Evolutionary conservation across 2,888 invertebrate genomes (phyloP), one percentile per base, ranked within the genome.

Genomic region (Macrostomum cliftonense): DNA sequence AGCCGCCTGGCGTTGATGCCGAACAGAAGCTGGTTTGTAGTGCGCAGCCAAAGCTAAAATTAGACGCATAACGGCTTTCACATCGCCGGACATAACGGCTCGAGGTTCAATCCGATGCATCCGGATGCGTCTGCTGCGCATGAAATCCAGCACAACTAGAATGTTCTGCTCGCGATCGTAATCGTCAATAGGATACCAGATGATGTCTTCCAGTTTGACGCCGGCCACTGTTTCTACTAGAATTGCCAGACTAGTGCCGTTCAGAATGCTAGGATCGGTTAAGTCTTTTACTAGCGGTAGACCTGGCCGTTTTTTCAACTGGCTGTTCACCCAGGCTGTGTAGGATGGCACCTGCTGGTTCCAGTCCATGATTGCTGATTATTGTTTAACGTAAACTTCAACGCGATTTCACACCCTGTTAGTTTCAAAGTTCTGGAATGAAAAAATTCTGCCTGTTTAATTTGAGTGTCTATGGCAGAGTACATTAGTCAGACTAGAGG

Each of bases 31-130:
- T 2, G 63, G 63, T 47, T 72, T 73, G 57, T 68, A 73, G 57
- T 72, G 72, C 21, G 71, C 71, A 4, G 73, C 73, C 44, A 73
- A 59, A 0, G 72, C 72, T 46, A 72, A 58, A 5, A 73, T 70
- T 36, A 73, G 58, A 28, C 72, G 57, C 72, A 73, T 72, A 20
- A 71, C 70, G 19, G 71, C 63, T 54, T 71, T 72, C 50, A 71
- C 56, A 53, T 73, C 71, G 1, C 73, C 71, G 49, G 67, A 68
- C 45, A 65, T 65, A 47, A 72, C 68, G 53, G 71, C 72, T 68
- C 28, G 43, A 2, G 43, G 43, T 16, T 43, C 43, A 43, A 43
- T 43, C 4, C 65, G 65, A 49, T 70, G 68, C 68, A 72, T 70
- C 19, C 63, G 59, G 36, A 72, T 71, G 44, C 63, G 59, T 50